Evolutionary conservation across 2,888 invertebrate species (phyloP), one percentile per base, ranked within the genome.

Genomic region (Athalia circularis): DNA sequence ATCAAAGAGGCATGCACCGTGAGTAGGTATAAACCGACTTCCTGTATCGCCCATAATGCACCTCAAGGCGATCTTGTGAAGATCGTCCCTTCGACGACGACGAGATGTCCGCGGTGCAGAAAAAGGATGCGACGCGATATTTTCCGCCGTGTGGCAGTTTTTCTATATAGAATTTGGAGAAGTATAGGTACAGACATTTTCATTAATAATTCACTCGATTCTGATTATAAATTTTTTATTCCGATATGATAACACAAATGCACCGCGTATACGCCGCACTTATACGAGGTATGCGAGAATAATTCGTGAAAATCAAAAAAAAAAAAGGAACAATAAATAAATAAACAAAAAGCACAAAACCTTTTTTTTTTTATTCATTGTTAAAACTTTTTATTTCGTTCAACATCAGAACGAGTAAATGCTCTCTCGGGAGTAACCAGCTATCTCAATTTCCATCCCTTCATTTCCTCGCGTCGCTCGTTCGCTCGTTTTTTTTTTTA

Each of bases 1-100:
- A 75, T 75, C 75, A 75, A 75, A 75, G 52, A 45, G 57, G 72
- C 59, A 62, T 62, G 75, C 52, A 52, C 50, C 29, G 75, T 29
- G 29, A 29, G 29, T 29, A 29, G 29, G 62, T 50, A 50, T 62
- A 64, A 75, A 72, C 57, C 45, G 57, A 72, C 72, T 59, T 72
- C 72, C 72, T 72, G 72, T 59, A 57, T 72, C 29, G 2, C 29
- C 29, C 29, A 29, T 29, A 29, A 29, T 29, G 29, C 29, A 29
- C 29, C 29, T 29, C 29, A 29, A 29, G 29, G 29, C 29, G 29
- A 29, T 29, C 1, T 29, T 29, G 29, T 29, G 29, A 29, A 29
- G 29, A 29, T 29, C 29, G 29, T 29, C 43, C 72, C 7, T 47
- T 59, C 59, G 15, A 45, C 72, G 59, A 45, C 72, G 59, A 72